Evolutionary conservation across 1,140 invertebrate genomes (phyloP), one percentile per base, ranked within the genome.

Genomic region (Ostrea denselamellosa): DNA sequence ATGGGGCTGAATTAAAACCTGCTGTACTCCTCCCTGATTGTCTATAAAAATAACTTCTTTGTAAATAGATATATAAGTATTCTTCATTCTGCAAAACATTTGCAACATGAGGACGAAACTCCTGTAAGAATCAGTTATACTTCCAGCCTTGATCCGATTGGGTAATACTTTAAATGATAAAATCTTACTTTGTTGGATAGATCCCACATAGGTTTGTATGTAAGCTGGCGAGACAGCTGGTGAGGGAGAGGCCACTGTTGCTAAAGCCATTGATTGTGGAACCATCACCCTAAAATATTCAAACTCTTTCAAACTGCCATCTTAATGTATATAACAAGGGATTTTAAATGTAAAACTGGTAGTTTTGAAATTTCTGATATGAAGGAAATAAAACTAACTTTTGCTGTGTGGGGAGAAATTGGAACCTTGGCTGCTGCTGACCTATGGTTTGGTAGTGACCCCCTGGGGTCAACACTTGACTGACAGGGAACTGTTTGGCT

Each of bases 1-100:
- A 77, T 93, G 92, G 2, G 91, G 91, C 28, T 94, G 93, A 22
- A 94, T 90, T 71, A 93, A 82, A 17, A 94, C 90, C 82, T 93
- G 93, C 83, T 93, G 93, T 5, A 92, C 91, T 28, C 85, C 71
- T 62, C 89, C 90, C 52, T 87, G 86, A 68, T 87, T 83, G 81
- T 88, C 89, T 90, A 52, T 8, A 85, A 87, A 25, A 88, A 34
- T 25, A 84, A n/a, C 82, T 86, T 22, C 44, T 56, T 44, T 81
- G 12, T 52, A n/a, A 19, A 22, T n/a, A n/a, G n/a, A n/a, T n/a
- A n/a, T n/a, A n/a, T n/a, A n/a, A 44, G 34, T 44, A 44, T 44
- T 5, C 1, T 2, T 1, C 34, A 44, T 44, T 44, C 34, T 44
- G 34, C 1, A 1, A 44, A 44, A 44, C 34, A 44, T 44, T 5